Base-by-base conservation (phyloP, 2,113 vertebrate genomes). In the Chaenogobius annularis region DNA sequence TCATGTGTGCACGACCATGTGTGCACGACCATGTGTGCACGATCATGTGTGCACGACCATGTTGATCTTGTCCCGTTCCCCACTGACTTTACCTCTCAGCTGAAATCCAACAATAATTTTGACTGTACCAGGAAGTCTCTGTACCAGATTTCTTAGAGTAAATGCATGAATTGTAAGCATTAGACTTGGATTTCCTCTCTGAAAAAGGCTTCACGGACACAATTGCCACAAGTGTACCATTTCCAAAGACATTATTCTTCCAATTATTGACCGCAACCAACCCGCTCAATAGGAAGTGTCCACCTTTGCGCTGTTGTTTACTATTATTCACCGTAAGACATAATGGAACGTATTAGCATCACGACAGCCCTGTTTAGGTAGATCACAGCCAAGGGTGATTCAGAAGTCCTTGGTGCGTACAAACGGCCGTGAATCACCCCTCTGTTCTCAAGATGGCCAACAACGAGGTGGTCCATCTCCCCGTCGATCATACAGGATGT, bases 401-500 rank as follows among this genome's bases (percentile, higher is more conserved):
- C 77, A 69, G 63, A 52, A 10, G 15, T 19, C 79, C 73, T 43
- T 76, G 75, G 82, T 82, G 80, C 79, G 69, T 72, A 82, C 63
- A 75, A 84, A 43, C 48, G 50, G 65, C 78, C 78, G 80, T 89
- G 88, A 89, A 77, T 89, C 87, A 88, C 74, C 47, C 7, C 75
- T 84, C 70, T 79, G 83, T 83, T 85, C 76, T 85, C 86, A 71
- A 35, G 26, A 61, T 75, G 74, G 85, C 70, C 69, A 72, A 80
- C 77, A 78, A 88, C 80, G 83, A 84, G 84, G 55, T 76, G 83
- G 80, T 88, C 85, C 74, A 52, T 87, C 40, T 19, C 61, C 37
- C 66, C 71, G 83, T 83, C 83, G 70, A 82, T 58, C 10, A 12
- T 83, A 75, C 84, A 81, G 87, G 90, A 91, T 84, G 70, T 91